Percentiles rank a stretch among this genome's conserved stretches.
These are phyloP conservation scores for Takifugu flavidus DNA, from an alignment of 2,113 vertebrate genomes.

Conservation along the genomic window DNA sequence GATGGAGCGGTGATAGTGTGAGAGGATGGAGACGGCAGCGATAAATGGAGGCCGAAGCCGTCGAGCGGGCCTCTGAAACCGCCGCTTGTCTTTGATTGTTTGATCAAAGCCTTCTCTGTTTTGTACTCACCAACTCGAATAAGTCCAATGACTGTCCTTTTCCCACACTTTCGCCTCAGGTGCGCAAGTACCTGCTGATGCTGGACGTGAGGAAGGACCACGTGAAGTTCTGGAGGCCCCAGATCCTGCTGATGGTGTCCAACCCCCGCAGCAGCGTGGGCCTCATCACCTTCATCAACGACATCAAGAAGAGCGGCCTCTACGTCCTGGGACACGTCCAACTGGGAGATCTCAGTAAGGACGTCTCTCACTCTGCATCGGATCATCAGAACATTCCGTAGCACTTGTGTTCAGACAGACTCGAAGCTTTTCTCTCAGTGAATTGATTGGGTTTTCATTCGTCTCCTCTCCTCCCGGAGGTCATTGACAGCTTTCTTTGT, in stretches of 20 bases:
- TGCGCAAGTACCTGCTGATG: slow-evolving; percentile 94
- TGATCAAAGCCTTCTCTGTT: too few relatives aligned
- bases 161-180: slow-evolving; percentile 65
- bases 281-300: slow-evolving; percentile 90
- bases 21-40: too few relatives aligned
- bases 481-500: slow-evolving; percentile 21
- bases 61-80: too few relatives aligned
- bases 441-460: too few relatives aligned
- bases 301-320: slow-evolving; percentile 96
- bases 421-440: too few relatives aligned
- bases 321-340: slow-evolving; percentile 93
- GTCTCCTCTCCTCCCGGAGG: too few relatives aligned
- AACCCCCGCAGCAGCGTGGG: slow-evolving; percentile 84
- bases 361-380: background rate
- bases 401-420: too few relatives aligned
- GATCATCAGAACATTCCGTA: too few relatives aligned
- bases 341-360: slow-evolving; percentile 88
- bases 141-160: background rate
- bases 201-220: slow-evolving; percentile 96
- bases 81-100: too few relatives aligned
- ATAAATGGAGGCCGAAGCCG: too few relatives aligned
- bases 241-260: slow-evolving; percentile 92
- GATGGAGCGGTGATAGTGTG: background rate
- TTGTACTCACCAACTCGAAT: too few relatives aligned
- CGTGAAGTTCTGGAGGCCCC: slow-evolving; percentile 96